A percentile compares a stretch with the other conserved stretches of the same genome.
Evolutionary conservation across 2,113 vertebrate genomes (phyloP).

Genomic region (Helogale parvula): DNA sequence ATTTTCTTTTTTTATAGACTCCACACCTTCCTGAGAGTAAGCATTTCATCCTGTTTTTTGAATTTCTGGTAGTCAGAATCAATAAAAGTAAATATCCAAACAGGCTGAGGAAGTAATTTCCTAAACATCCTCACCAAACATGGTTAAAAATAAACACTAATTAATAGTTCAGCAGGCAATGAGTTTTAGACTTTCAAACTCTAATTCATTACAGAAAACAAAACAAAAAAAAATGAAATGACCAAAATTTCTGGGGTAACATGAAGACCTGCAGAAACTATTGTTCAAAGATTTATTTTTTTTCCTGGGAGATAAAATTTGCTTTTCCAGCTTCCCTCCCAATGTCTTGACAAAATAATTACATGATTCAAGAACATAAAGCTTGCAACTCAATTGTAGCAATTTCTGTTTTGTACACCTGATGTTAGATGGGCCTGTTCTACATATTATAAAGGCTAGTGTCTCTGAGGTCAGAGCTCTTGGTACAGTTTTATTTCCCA

Average conservation of each 20-base stretch:
- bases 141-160: constrained; percentile 6
- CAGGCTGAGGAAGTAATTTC: background rate
- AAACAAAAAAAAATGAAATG: constrained; percentile 54
- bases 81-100: constrained; percentile 44
- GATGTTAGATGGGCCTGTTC: constrained; percentile 43
- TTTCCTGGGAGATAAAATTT: constrained; percentile 75
- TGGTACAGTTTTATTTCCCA: constrained; percentile 65
- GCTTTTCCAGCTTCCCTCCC: constrained; percentile 72
- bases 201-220: background rate
- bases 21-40: background rate
- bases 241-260: constrained; percentile 57
- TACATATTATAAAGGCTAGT: constrained; percentile 58
- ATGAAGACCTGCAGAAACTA: constrained; percentile 46
- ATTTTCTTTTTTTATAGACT: constrained; percentile 24
- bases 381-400: constrained; percentile 69
- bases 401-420: constrained; percentile 78
- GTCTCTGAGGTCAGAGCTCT: constrained; percentile 62
- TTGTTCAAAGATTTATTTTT: constrained; percentile 43
- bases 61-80: constrained; percentile 3
- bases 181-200: background rate
- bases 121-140: constrained; percentile 30
- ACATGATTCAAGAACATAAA: constrained; percentile 80
- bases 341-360: constrained; percentile 77
- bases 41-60: constrained; percentile 11
- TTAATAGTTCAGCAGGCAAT: constrained; percentile 25